Evolutionary conservation across 2,888 invertebrate genomes (phyloP), one percentile per base, ranked within the genome.

Genomic region (Torymus tubicola): DNA sequence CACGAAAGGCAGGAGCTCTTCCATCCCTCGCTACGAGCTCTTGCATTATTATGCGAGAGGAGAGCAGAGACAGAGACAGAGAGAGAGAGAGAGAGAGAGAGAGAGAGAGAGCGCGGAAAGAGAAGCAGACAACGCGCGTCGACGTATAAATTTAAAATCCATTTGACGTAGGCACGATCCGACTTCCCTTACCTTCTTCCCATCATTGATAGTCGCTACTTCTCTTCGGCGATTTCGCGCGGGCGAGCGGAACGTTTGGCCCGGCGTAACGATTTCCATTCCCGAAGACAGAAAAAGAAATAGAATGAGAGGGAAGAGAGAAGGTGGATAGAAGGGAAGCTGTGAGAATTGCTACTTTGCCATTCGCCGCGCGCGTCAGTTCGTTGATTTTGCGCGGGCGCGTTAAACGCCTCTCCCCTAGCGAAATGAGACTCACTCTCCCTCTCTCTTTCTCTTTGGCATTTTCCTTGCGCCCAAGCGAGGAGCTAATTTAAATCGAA

Each of bases 401-500:
- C 60, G 31, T 13, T 72, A 31, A 31, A 31, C 31, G 31, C 5
- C 31, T 31, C 31, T 21, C 31, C 31, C 31, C 31, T 31, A 3
- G 31, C 55, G 52, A 71, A 70, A 80, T 75, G 65, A 75, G 79
- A 65, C 74, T 78, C 69, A 61, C 52, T 42, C 58, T 24, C n/a
- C 55, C 70, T 52, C 50, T 64, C 70, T 52, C 50, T 64, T 31
- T 63, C 63, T 52, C 57, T 64, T 50, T 63, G 31, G 12, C 52
- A n/a, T 21, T 21, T 21, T 5, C 31, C 31, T 5, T 4, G 31
- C 4, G 31, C 31, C 31, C 21, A 21, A 21, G 31, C 31, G 31
- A 31, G 31, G 63, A 69, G 65, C 80, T 80, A 80, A 80, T 80
- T 76, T 76, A 55, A 80, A 82, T 80, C 80, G 73, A 70, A 64